Evolutionary conservation across 2,113 vertebrate genomes (phyloP).

Genomic region (Notiomystis cincta): DNA sequence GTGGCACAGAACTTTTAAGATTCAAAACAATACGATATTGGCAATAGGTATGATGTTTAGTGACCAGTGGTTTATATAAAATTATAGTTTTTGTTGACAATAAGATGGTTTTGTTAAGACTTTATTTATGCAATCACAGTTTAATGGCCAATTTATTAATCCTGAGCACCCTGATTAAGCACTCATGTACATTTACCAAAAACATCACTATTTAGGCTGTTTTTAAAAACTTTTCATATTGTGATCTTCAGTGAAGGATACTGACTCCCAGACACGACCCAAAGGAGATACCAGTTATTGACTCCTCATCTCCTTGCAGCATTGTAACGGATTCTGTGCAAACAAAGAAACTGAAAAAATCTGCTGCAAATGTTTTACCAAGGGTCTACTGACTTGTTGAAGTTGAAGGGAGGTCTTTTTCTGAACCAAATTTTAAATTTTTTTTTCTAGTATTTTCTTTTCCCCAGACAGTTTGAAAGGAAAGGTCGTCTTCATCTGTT

Average conservation of each 20-base stretch:
- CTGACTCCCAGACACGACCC: background rate
- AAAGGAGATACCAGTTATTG: background rate
- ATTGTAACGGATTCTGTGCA: background rate
- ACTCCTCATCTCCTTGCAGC: background rate
- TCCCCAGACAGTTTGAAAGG: background rate
- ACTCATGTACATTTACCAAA: background rate
- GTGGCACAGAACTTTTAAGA: background rate
- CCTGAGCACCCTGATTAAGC: background rate
- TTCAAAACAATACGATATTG: background rate
- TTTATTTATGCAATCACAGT: background rate
- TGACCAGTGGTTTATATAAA: background rate
- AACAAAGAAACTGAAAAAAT: background rate
- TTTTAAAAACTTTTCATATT: background rate
- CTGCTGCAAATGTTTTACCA: background rate
- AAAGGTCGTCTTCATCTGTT: background rate
- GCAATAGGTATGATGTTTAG: background rate
- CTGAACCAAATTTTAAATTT: background rate
- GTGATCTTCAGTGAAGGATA: background rate
- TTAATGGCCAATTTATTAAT: background rate
- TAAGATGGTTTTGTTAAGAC: background rate
- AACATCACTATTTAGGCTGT: background rate
- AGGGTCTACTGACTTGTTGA: background rate
- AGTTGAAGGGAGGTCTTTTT: background rate
- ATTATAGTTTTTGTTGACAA: background rate
- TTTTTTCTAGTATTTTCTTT: background rate